Conservation (phyloP, 2,888 invertebrate genomes). For the Aphidius colemani region DNA sequence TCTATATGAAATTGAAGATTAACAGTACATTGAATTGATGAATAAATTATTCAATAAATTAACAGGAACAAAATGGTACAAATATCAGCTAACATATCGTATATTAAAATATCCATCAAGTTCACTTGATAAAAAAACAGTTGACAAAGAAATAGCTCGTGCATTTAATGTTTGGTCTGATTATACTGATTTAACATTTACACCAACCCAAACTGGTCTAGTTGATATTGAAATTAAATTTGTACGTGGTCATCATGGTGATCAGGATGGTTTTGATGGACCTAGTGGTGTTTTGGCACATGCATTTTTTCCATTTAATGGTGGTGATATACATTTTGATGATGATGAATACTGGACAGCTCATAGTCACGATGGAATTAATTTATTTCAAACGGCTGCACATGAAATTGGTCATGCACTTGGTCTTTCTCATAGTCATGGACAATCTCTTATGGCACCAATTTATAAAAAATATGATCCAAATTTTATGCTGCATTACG, state of each 20-base stretch:
- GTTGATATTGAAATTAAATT: constrained; percentile 69
- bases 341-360: constrained; percentile 94
- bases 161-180: constrained; percentile 89
- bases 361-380: constrained; percentile 81
- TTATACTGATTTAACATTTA: constrained; percentile 82
- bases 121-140: constrained; percentile 70
- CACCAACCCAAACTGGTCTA: constrained; percentile 70
- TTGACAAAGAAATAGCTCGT: constrained; percentile 78
- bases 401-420: constrained; percentile 98
- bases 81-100: constrained; percentile 85
- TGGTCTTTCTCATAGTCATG: constrained; percentile 93
- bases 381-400: constrained; percentile 92
- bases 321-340: constrained; percentile 98
- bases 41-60: neutral
- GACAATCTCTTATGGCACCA: constrained; percentile 91
- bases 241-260: constrained; percentile 89
- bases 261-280: constrained; percentile 96
- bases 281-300: constrained; percentile 94
- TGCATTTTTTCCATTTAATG: constrained; percentile 95
- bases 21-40: too few species aligned
- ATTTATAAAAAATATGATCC: constrained; percentile 93
- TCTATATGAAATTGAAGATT: neutral
- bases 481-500: constrained; percentile 81
- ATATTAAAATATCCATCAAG: constrained; percentile 81
- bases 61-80: constrained; percentile 90